Base-by-base conservation (phyloP, 2,888 invertebrate species). In the Chrysolina americana region DNA sequence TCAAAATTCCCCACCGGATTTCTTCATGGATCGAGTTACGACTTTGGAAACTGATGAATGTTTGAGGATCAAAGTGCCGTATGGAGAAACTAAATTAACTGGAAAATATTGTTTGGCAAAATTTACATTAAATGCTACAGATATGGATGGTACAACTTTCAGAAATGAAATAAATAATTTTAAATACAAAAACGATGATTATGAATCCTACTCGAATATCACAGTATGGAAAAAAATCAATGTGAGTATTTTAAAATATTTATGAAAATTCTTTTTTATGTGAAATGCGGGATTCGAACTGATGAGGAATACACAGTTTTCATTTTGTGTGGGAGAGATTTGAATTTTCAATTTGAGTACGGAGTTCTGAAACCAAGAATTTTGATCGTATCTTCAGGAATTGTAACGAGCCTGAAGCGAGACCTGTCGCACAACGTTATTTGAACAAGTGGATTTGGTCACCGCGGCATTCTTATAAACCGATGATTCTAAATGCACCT, bases 1-100 rank as follows among this genome's bases (percentile, higher is more conserved):
- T 92, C 92, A 0, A 93, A 93, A 84, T 91, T 91, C n/a, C 91
- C 93, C 0, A 90, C 90, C 81, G 94, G 94, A 17, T 86, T 93
- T 6, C 89, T 93, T 19, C 91, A 90, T 75, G 93, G 93, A 1
- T 91, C 92, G 3, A 89, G 91, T 0, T 92, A 91, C 86, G 93
- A 94, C 75, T 89, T 93, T 75, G 94, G 94, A 1, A 93, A 94
- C 86, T 82, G 94, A 94, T 85, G 93, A 94, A 86, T 94, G 94
- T 81, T 87, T 93, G 15, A 81, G 85, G 74, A 85, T 87, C 36
- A 76, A 76, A 41, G 81, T 83, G 19, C 80, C 81, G 2, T 71
- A 77, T 41, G 36, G 81, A 0, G 71, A 76, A 2, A 74, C 79
- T 11, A 85, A 87, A 19, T 89, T 92, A 53, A 85, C 87, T 48